Evolutionary conservation across 2,888 invertebrate species (phyloP), one percentile per base, ranked within the genome.

Genomic region (Eledona agricola): DNA sequence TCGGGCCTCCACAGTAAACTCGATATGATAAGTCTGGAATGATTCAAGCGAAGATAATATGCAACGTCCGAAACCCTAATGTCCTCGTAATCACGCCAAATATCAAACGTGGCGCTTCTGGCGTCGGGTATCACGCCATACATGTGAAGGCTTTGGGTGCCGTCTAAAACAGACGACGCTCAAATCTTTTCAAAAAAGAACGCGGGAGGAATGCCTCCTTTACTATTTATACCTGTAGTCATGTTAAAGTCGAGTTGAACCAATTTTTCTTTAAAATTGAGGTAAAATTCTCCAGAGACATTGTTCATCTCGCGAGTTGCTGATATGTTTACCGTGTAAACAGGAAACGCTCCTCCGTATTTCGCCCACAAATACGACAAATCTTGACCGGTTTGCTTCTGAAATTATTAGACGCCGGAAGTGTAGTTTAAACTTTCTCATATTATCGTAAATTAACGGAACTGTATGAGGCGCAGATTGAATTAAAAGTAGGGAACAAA

Each of bases 71-170:
- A 85, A 25, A 91, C 83, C 1, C 83, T 81, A 62, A 89, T 85
- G 72, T 91, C 90, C 58, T 91, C 90, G 67, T 88, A 92, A 63
- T 90, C 85, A 22, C 92, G 81, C 90, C 91, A 92, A 5, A 90
- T 81, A 71, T 90, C 84, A 60, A 92, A 82, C 56, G 82, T 81
- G 0, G 86, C 88, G 57, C 87, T 90, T 19, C 92, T 81, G 0
- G 88, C 84, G 71, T 93, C 90, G 0, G 88, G 86, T 58, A 91
- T 87, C 51, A 80, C 80, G 1, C 91, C 91, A 43, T 88, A 81
- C 80, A 90, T 83, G 70, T 88, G 86, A 2, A 86, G 71, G 66
- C 84, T 84, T 71, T 86, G 83, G 4, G 80, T 79, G 9, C 83
- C 84, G 67, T 87, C 87, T 81, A 62, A 34, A 74, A 73, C 58